A percentile compares a stretch with the other conserved stretches of the same genome.
Conservation (phyloP, 2,797 vertebrate species). For the Chelon auratus region DNA sequence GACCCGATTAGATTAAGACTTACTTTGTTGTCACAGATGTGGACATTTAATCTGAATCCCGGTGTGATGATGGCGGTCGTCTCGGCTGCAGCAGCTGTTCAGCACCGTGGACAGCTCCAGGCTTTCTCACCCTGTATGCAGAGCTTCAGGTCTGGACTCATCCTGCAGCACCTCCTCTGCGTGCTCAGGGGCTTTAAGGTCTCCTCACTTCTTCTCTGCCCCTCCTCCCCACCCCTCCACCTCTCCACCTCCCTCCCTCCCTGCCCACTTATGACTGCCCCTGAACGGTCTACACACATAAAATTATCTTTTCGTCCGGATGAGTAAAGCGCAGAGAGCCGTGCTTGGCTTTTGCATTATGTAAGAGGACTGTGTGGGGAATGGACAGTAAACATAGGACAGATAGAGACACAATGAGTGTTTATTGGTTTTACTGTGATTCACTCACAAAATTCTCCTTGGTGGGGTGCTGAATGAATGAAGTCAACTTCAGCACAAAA, state of each 20-base stretch:
- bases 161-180: constrained; percentile 41
- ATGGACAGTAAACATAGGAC: constrained; percentile 2
- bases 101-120: constrained; percentile 61
- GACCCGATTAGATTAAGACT: constrained; percentile 32
- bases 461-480: no score
- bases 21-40: constrained; percentile 46
- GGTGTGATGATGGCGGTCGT: constrained; percentile 10
- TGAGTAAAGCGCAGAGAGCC: constrained; percentile 51
- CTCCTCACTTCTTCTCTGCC: constrained; percentile 54
- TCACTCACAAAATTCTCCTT: no score
- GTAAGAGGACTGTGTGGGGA: constrained; percentile 48
- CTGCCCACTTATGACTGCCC: constrained; percentile 20
- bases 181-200: constrained; percentile 64
- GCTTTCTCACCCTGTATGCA: not conserved
- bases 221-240: constrained; percentile 8
- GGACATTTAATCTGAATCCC: not conserved
- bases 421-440: not conserved
- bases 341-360: constrained; percentile 61
- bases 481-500: no score
- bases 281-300: constrained; percentile 29
- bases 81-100: constrained; percentile 41
- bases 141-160: constrained; percentile 41
- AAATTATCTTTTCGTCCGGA: constrained; percentile 39
- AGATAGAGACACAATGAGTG: not conserved
- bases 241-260: not conserved